Conservation (phyloP, 2,797 vertebrate species). For the Margarornis squamiger region DNA sequence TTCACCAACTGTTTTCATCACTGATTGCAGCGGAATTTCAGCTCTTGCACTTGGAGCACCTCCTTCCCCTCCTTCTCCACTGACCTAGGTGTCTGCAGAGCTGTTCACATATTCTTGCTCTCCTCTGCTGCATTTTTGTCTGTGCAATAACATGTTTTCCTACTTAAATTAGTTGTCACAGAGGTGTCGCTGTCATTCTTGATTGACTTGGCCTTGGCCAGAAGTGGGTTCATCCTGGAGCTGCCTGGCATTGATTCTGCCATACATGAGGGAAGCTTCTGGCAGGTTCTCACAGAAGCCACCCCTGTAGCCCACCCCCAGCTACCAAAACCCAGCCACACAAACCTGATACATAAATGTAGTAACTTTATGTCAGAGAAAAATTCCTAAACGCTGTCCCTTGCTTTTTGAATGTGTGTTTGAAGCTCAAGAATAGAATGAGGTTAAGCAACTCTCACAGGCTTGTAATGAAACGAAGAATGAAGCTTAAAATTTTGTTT, state of each 20-base stretch:
- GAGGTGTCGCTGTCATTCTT: not conserved
- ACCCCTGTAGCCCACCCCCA: not conserved
- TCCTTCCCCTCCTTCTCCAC: not conserved
- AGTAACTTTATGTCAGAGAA: not conserved
- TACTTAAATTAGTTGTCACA: not conserved
- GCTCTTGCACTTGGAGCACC: not conserved
- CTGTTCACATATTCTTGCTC: not conserved
- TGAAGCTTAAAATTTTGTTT: not conserved
- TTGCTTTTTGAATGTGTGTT: not conserved
- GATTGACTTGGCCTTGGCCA: not conserved
- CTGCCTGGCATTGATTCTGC: not conserved
- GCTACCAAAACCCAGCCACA: not conserved
- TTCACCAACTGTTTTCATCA: not conserved
- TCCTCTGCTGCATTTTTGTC: not conserved
- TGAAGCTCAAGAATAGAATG: not conserved
- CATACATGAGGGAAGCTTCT: not conserved
- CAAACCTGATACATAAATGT: not conserved
- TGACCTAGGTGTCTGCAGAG: not conserved
- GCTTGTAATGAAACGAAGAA: not conserved
- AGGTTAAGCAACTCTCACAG: not conserved
- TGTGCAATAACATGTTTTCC: not conserved
- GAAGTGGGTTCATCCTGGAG: not conserved
- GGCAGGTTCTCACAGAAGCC: not conserved
- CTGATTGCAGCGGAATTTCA: not conserved
- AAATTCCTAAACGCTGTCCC: not conserved